These are phyloP conservation scores for Motacilla alba DNA, from an alignment of 2,113 vertebrate genomes.

Conservation along the genomic window DNA sequence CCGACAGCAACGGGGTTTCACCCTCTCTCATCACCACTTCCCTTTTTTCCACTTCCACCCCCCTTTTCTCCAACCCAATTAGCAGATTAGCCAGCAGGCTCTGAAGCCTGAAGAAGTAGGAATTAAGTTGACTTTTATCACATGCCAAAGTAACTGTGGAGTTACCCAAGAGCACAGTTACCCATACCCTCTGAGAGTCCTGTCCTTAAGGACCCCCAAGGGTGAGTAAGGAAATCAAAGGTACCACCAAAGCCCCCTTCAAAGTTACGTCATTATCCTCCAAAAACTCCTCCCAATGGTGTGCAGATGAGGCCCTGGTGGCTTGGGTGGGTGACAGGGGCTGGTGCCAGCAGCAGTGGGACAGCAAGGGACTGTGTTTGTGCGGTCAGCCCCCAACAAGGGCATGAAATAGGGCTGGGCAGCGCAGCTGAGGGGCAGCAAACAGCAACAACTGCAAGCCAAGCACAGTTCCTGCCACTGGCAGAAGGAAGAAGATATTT, in stretches of 20 bases:
- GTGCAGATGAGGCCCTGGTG: neutral
- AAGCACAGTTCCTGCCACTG: neutral
- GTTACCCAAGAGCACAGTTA: neutral
- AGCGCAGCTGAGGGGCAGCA: neutral
- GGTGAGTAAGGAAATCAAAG: neutral
- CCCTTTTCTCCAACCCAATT: slow-evolving; percentile 1
- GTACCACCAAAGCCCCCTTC: neutral
- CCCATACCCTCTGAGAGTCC: neutral
- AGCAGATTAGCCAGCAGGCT: slow-evolving; percentile 37
- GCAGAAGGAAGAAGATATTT: neutral
- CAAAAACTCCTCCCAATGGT: neutral
- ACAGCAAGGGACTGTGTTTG: neutral
- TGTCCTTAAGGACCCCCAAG: neutral
- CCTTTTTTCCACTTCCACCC: neutral
- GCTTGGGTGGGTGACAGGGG: neutral
- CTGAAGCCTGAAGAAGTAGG: slow-evolving; percentile 13
- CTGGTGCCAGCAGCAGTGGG: neutral
- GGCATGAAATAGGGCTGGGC: accelerated
- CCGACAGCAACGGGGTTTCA: neutral
- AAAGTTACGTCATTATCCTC: neutral
- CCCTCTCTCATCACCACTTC: neutral
- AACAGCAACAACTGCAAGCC: neutral
- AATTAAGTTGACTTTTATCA: slow-evolving; percentile 42
- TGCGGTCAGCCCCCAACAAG: accelerated
- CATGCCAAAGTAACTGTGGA: neutral